Percentiles rank a stretch among this genome's conserved stretches.
Evolutionary conservation across 2,113 vertebrate genomes (phyloP).

Genomic region (Sula dactylatra): DNA sequence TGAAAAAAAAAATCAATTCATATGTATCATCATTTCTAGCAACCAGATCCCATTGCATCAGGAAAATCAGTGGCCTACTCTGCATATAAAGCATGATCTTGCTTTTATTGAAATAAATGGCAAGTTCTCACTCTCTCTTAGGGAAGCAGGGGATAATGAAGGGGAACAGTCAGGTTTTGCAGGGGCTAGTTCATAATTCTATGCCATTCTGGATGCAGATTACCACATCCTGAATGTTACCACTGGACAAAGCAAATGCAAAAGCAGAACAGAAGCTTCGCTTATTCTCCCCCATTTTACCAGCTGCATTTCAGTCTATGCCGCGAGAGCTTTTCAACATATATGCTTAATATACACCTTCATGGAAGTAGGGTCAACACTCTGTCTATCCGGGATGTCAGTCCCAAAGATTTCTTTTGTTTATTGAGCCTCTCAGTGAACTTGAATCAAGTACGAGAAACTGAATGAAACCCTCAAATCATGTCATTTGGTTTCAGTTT

Average conservation of each 20-base stretch:
- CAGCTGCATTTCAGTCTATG: not conserved
- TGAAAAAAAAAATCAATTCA: not conserved
- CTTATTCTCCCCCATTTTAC: not conserved
- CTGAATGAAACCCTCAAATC: not conserved
- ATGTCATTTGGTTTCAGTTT: not conserved
- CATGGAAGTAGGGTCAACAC: not conserved
- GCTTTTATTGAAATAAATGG: not conserved
- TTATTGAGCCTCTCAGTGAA: not conserved
- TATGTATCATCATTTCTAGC: not conserved
- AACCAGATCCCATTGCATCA: not conserved
- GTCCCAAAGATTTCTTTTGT: not conserved
- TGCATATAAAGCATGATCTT: not conserved
- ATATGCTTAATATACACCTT: not conserved
- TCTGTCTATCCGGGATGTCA: not conserved
- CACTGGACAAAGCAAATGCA: not conserved
- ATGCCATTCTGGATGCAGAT: not conserved
- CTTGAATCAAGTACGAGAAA: not conserved
- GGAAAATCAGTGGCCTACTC: not conserved
- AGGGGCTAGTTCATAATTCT: not conserved
- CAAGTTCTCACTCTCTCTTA: not conserved
- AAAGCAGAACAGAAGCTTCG: not conserved
- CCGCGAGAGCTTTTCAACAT: not conserved
- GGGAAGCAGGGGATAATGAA: not conserved
- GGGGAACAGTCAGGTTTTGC: not conserved
- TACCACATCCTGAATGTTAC: not conserved